Evolutionary conservation across 2,888 invertebrate species (phyloP).

Genomic region (Nezara viridula): DNA sequence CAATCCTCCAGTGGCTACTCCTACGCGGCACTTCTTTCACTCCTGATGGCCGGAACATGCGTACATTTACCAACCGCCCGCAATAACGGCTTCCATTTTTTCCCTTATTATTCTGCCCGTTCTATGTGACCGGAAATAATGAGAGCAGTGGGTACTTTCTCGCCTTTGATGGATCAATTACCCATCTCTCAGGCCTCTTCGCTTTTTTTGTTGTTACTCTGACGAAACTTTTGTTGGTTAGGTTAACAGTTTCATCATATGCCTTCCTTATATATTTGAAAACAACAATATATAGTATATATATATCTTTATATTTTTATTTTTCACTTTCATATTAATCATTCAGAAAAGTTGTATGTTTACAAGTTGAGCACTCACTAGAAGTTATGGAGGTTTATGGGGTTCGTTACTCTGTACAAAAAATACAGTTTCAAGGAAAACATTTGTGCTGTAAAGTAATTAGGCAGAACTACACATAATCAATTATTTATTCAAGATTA

Average conservation of each 20-base stretch:
- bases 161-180: background rate
- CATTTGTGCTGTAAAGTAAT: too few species aligned
- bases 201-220: background rate
- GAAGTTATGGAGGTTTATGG: too few species aligned
- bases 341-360: too few species aligned
- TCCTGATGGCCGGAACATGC: background rate
- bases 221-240: background rate
- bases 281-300: too few species aligned
- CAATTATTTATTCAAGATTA: too few species aligned
- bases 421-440: too few species aligned
- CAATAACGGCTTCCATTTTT: slow-evolving; percentile 13
- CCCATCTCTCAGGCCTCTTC: background rate
- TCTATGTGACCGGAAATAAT: slow-evolving; percentile 20
- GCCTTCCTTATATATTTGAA: too few species aligned
- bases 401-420: too few species aligned
- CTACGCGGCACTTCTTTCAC: background rate
- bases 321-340: too few species aligned
- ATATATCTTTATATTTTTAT: too few species aligned
- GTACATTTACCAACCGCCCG: background rate
- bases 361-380: too few species aligned
- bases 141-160: background rate
- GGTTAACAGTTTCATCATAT: background rate
- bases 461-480: too few species aligned
- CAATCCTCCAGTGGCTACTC: background rate
- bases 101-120: background rate